A percentile compares a stretch with the other conserved stretches of the same genome.
phyloP scores from a whole-genome alignment of 1,140 invertebrate species.

The Lasaia peninsularis region DNA sequence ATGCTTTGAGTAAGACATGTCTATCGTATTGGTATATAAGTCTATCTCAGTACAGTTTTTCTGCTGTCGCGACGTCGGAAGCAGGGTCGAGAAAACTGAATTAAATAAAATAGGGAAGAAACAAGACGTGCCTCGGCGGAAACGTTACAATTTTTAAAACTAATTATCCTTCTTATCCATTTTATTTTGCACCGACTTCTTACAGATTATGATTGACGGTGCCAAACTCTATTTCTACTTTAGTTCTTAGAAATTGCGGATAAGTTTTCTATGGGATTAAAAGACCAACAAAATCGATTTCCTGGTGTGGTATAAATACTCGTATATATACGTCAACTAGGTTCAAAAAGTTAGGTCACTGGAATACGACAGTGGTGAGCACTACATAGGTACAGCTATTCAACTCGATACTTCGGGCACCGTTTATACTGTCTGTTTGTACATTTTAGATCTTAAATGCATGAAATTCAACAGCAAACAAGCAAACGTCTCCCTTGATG shows the following conservation, averaged over 20 bases:
- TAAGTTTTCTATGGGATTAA: too few relatives aligned
- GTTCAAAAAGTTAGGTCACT: too few relatives aligned
- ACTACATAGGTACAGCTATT: too few relatives aligned
- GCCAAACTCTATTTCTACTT: background rate
- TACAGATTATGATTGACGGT: constrained; percentile 5
- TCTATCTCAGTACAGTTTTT: background rate
- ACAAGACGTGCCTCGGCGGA: constrained; percentile 1
- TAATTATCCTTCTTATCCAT: constrained; percentile 2
- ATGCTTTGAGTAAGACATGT: background rate
- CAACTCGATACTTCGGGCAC: too few relatives aligned
- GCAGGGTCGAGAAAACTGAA: constrained; percentile 6
- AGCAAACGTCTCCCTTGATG: too few relatives aligned
- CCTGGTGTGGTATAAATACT: too few relatives aligned
- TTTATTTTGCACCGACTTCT: background rate
- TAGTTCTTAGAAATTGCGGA: background rate
- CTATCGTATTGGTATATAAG: background rate
- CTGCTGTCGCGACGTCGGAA: constrained; percentile 2
- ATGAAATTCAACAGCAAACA: too few relatives aligned
- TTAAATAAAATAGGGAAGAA: constrained; percentile 10
- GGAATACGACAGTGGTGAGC: too few relatives aligned
- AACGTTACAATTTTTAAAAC: constrained; percentile 9
- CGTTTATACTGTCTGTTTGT: too few relatives aligned
- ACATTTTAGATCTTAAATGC: too few relatives aligned
- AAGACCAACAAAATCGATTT: too few relatives aligned
- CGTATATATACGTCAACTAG: too few relatives aligned